These are phyloP conservation scores for Myotis davidii DNA, from an alignment of 2,113 vertebrate species.

Conservation along the genomic window DNA sequence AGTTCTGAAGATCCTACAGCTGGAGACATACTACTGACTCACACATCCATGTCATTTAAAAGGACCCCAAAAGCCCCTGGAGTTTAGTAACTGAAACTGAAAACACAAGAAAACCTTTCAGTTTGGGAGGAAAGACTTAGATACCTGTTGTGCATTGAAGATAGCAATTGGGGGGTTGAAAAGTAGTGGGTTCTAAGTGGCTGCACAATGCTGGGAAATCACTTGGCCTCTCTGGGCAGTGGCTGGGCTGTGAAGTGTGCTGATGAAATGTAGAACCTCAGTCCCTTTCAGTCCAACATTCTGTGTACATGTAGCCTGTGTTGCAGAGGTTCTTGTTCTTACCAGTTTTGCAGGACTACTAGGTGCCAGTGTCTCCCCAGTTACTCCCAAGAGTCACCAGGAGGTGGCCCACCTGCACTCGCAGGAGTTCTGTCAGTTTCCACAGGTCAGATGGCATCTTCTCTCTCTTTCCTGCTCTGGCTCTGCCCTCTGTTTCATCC, in stretches of 20 bases:
- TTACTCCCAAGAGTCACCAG: neutral
- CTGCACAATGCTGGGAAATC: neutral
- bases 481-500: neutral
- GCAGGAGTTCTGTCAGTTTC: neutral
- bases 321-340: neutral
- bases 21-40: neutral
- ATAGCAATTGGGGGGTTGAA: neutral
- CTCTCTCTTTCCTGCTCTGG: neutral
- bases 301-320: neutral
- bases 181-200: neutral
- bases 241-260: neutral
- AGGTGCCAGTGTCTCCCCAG: neutral
- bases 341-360: neutral
- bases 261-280: neutral
- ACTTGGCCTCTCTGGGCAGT: neutral
- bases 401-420: neutral
- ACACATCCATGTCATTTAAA: neutral
- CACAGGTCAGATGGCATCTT: neutral
- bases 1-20: neutral
- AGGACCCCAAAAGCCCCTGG: neutral
- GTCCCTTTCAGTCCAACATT: neutral
- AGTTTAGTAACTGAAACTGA: neutral
- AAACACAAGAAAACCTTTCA: neutral
- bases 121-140: neutral
- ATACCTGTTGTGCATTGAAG: neutral